Evolutionary conservation across 2,888 invertebrate genomes (phyloP).

Genomic region (Sceliomorpha sp.): DNA sequence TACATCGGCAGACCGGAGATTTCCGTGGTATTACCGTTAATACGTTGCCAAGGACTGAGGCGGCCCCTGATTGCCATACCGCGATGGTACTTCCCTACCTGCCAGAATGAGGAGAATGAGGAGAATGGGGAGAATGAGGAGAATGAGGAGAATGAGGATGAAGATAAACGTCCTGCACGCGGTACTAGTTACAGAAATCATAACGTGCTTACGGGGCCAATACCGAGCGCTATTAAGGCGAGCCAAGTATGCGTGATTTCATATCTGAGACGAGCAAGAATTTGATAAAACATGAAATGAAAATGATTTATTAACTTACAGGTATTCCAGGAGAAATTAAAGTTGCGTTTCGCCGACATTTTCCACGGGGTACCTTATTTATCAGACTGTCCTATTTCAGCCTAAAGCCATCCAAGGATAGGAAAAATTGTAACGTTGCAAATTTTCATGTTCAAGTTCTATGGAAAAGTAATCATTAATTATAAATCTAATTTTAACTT

Average conservation of each 20-base stretch:
- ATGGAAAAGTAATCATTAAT: no score
- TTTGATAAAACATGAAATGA: neutral
- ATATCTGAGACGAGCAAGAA: neutral
- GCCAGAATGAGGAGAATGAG: constrained; percentile 17
- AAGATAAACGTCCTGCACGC: constrained; percentile 57
- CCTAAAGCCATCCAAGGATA: no score
- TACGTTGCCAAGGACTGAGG: constrained; percentile 60
- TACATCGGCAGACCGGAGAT: constrained; percentile 54
- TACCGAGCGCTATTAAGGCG: constrained; percentile 20
- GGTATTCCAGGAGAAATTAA: no score
- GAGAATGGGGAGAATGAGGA: no score
- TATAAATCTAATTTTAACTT: no score
- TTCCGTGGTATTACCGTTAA: constrained; percentile 72
- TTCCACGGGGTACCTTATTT: no score
- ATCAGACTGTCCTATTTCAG: no score
- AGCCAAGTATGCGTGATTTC: no score
- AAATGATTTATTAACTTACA: neutral
- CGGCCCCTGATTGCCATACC: constrained; percentile 62
- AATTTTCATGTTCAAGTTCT: no score
- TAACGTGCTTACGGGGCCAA: constrained; percentile 58
- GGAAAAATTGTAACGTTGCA: no score
- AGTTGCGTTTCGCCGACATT: no score
- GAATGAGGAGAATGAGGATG: constrained; percentile 26
- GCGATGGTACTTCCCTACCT: constrained; percentile 51
- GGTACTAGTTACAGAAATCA: constrained; percentile 71